Percentiles rank a stretch among this genome's conserved stretches.
phyloP scores from a whole-genome alignment of 2,113 vertebrate genomes.

The Patagioenas fasciata region DNA sequence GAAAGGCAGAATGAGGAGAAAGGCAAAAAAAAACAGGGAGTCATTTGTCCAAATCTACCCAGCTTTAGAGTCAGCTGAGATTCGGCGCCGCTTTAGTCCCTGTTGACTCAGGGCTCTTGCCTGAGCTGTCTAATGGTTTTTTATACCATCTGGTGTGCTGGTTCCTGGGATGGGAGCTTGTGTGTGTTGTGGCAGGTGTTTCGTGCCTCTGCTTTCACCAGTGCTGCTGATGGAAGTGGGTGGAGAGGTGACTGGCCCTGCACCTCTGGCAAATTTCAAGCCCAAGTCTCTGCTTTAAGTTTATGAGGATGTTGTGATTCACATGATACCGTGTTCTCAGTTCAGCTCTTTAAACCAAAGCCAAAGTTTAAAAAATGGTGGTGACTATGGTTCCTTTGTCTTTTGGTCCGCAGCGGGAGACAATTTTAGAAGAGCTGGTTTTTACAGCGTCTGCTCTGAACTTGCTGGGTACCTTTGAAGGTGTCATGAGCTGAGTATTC shows the following conservation, averaged over 20 bases:
- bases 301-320: not conserved
- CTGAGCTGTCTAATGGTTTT: not conserved
- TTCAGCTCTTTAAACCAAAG: not conserved
- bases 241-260: not conserved
- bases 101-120: not conserved
- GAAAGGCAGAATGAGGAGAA: not conserved
- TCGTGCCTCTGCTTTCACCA: not conserved
- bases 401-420: not conserved
- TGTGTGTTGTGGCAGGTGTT: not conserved
- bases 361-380: not conserved
- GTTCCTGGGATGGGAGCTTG: rapidly evolving
- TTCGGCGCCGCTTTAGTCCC: not conserved
- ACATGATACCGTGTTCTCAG: not conserved
- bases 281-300: not conserved
- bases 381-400: not conserved
- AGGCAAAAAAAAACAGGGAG: not conserved
- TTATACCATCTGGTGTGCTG: not conserved
- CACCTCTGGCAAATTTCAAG: not conserved
- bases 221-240: not conserved
- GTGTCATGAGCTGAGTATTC: not conserved
- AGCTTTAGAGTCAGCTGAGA: not conserved
- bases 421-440: not conserved
- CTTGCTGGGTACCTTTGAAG: not conserved
- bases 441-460: not conserved
- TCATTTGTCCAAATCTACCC: not conserved